Conservation (phyloP, 2,797 vertebrate genomes). For the Bradypus variegatus region DNA sequence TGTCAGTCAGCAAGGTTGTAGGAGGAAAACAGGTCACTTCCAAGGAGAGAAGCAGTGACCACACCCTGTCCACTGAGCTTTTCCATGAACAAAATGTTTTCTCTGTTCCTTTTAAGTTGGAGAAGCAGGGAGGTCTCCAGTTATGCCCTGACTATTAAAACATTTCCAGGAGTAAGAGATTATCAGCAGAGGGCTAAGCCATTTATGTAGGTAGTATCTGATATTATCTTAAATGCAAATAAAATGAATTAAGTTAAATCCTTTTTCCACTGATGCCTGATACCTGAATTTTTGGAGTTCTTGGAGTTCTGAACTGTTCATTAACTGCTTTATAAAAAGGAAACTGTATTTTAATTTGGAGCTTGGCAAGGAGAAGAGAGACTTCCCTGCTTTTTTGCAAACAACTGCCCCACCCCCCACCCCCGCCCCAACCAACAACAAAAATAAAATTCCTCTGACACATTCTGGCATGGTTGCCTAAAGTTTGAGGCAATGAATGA, state of each 20-base stretch:
- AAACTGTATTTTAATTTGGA: neutral
- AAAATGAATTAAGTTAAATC: neutral
- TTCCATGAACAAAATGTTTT: neutral
- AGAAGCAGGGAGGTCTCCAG: neutral
- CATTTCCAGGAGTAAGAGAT: neutral
- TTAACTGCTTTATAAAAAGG: neutral
- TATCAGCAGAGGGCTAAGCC: neutral
- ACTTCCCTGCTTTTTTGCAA: neutral
- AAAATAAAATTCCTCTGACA: neutral
- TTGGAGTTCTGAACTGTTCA: neutral
- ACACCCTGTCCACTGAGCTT: neutral
- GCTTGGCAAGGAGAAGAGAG: neutral
- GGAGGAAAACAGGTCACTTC: neutral
- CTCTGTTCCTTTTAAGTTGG: no score
- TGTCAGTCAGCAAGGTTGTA: neutral
- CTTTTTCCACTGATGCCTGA: neutral
- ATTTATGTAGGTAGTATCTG: neutral
- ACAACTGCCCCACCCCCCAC: no score
- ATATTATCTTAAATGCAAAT: neutral
- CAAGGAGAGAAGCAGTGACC: neutral
- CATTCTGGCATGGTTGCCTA: neutral
- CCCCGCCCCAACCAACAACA: no score
- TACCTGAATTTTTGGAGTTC: neutral
- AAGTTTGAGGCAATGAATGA: neutral
- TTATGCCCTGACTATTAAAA: neutral